These are phyloP conservation scores for Drosophila subobscura DNA, from an alignment of 1,140 invertebrate species.

Conservation along the genomic window DNA sequence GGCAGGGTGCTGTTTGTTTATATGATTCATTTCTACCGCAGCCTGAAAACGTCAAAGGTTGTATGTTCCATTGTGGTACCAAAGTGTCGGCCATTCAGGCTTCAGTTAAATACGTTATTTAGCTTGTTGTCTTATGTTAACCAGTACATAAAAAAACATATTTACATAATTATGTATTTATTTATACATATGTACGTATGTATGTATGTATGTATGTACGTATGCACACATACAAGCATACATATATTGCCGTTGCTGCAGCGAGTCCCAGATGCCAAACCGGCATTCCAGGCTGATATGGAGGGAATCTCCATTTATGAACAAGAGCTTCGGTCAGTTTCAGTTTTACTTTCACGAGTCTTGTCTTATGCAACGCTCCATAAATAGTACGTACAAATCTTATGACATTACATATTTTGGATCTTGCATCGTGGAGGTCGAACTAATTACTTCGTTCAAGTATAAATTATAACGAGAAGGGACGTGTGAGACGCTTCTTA, in stretches of 20 bases:
- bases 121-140: conserved; percentile 2
- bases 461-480: no score
- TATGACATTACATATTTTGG: background rate
- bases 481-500: no score
- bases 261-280: background rate
- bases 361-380: no score
- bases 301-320: conserved; percentile 44
- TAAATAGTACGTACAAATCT: no score
- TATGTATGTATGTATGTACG: no score
- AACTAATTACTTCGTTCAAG: no score
- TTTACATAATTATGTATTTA: no score
- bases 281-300: conserved; percentile 30
- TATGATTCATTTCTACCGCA: no score
- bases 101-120: background rate
- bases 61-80: background rate
- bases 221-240: no score
- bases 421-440: background rate
- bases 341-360: no score
- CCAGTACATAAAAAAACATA: background rate
- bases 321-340: conserved; percentile 25
- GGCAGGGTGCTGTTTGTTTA: no score
- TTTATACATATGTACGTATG: no score
- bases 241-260: background rate
- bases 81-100: background rate
- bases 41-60: background rate